Evolutionary conservation across 2,888 invertebrate genomes (phyloP).

Genomic region (Rhogogaster chlorosoma): DNA sequence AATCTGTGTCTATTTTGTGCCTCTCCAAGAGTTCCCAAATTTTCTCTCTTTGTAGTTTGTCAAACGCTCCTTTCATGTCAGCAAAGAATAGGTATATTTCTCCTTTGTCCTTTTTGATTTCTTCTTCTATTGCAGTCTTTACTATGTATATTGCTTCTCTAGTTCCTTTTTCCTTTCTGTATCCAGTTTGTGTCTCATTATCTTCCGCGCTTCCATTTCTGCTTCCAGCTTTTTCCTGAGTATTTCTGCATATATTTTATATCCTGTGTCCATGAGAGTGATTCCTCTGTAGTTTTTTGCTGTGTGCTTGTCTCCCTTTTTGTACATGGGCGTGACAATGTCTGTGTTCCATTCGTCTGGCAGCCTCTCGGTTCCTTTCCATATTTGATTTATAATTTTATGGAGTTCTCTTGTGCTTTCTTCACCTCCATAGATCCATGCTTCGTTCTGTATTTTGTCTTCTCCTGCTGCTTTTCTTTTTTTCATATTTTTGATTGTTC

Average conservation of each 20-base stretch:
- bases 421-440: conserved; percentile 52
- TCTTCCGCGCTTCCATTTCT: conserved; percentile 50
- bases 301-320: neutral
- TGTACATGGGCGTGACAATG: neutral
- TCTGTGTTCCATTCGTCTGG: neutral
- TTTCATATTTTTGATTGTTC: conserved; percentile 4
- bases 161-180: conserved; percentile 53
- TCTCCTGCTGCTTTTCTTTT: conserved; percentile 53
- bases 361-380: neutral
- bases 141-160: conserved; percentile 52
- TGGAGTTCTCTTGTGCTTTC: conserved; percentile 8
- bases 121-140: conserved; percentile 30
- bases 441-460: conserved; percentile 56
- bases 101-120: conserved; percentile 29
- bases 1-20: neutral
- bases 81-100: too few relatives aligned
- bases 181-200: conserved; percentile 54
- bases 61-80: conserved; percentile 57
- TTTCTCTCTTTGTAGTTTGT: conserved; percentile 51
- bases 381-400: neutral
- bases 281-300: conserved; percentile 52
- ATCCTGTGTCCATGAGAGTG: conserved; percentile 31
- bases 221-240: conserved; percentile 8
- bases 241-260: conserved; percentile 28
- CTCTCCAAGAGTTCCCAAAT: conserved; percentile 43